Conservation (phyloP, 37 sponge, comb jelly and placozoan genomes). For the Diacarnus erythraeanus region DNA sequence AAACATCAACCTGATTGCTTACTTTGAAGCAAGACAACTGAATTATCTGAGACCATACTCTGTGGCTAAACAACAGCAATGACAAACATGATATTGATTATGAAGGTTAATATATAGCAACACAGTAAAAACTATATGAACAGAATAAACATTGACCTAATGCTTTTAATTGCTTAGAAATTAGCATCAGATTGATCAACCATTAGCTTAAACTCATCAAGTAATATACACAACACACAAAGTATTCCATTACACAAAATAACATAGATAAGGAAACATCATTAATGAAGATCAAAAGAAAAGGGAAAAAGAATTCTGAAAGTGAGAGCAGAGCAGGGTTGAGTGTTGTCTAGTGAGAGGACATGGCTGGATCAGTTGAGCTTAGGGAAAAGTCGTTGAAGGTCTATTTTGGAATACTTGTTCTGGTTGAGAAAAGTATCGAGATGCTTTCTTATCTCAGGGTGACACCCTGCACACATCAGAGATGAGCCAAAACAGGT, state of each 20-base stretch:
- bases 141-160: background rate
- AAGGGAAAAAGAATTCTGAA: too few species aligned
- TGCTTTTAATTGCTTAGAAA: background rate
- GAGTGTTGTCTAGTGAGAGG: too few species aligned
- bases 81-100: background rate
- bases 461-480: too few species aligned
- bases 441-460: conserved; percentile 11
- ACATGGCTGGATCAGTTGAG: background rate
- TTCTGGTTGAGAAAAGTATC: conserved; percentile 14
- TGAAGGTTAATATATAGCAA: background rate
- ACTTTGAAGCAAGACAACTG: background rate
- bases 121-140: background rate
- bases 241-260: background rate
- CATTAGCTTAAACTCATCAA: background rate
- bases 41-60: background rate
- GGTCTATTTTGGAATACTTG: conserved; percentile 44
- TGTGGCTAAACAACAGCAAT: background rate
- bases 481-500: too few species aligned
- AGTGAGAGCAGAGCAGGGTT: too few species aligned
- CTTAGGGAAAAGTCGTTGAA: conserved; percentile 38
- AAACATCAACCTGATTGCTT: conserved; percentile 7
- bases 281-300: background rate
- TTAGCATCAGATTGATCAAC: background rate
- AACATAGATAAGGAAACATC: background rate
- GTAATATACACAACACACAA: background rate